Conservation (phyloP, 2,113 vertebrate genomes). For the Esox niger region DNA sequence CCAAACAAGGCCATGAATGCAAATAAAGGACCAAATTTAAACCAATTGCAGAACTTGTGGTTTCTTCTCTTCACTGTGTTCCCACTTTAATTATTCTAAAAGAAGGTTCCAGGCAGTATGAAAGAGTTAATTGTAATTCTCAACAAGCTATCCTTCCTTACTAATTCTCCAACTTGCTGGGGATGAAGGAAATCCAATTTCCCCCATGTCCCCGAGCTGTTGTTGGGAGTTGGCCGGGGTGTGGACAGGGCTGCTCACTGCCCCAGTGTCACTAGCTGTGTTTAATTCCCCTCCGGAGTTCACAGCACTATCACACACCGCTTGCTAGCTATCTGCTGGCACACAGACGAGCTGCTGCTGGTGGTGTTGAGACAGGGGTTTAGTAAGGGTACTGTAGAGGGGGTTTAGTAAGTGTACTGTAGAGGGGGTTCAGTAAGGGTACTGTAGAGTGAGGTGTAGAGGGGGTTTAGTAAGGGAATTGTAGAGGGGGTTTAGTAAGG, state of each 20-base stretch:
- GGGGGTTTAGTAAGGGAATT: too few species aligned
- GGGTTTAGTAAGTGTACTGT: too few species aligned
- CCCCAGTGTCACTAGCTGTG: not conserved
- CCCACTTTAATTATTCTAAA: not conserved
- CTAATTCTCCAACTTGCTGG: constrained; percentile 42
- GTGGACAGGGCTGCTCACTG: not conserved
- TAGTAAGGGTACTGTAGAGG: too few species aligned
- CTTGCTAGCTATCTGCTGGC: not conserved
- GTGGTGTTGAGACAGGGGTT: too few species aligned
- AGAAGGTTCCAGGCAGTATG: not conserved
- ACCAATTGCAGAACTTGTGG: not conserved
- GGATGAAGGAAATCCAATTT: constrained; percentile 13
- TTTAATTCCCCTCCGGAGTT: not conserved
- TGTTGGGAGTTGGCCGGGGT: not conserved
- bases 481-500: too few species aligned
- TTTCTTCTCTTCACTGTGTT: not conserved
- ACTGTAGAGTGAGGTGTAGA: too few species aligned
- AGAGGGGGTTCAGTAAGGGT: too few species aligned
- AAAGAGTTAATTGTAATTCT: constrained; percentile 48
- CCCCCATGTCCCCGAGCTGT: not conserved
- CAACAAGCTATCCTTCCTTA: constrained; percentile 45
- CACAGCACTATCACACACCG: not conserved
- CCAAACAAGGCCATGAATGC: not conserved
- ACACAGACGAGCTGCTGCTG: not conserved
- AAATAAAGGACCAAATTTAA: not conserved